Evolutionary conservation across 2,113 vertebrate species (phyloP), one percentile per base, ranked within the genome.

Genomic region (Psilopsiagon aurifrons): DNA sequence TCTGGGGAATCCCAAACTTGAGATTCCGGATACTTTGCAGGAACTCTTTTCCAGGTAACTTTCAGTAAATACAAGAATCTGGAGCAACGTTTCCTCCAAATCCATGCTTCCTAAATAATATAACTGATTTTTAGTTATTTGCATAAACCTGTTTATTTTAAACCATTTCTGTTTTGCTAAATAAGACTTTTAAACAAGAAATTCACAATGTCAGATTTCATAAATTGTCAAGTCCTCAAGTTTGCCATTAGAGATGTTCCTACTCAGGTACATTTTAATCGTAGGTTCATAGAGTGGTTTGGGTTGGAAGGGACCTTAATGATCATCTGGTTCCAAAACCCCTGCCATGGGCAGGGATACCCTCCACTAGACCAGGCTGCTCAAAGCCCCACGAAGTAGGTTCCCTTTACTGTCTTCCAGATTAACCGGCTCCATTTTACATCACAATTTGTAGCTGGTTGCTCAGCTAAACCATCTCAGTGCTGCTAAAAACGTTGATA

Each of bases 11-110:
- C 93, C 96, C 13, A 92, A 98, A 12, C 83, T 98, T 57, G 96
- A 98, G 64, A 98, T 99, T 66, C 99, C 99, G 16, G 98, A 99
- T 93, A 99, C 98, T 2, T 98, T 99, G 51, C 95, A 98, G 43
- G 97, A 99, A 41, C 98, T 99, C 24, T 99, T 99, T 94, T 95
- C 97, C 86, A 98, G 98, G 99, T 99, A 97, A 19, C 8, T 71
- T 92, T 70, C 59, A 27, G 19, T 78, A 35, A 49, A 24, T 75
- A 33, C 11, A 88, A 6, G 9, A 41, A 37, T 37, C 35, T 37
- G 35, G 35, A 76, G 28, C 54, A 64, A 13, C 0, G 0, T 31
- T 92, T 69, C 57, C 68, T 91, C 88, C 35, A 39, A 41, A 49
- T 44, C 14, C 35, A 23, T 35, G 17, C 18, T 78, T 51, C 29